A percentile compares a stretch with the other conserved stretches of the same genome.
phyloP scores from a whole-genome alignment of 2,113 vertebrate genomes.

The Aegithalos caudatus region DNA sequence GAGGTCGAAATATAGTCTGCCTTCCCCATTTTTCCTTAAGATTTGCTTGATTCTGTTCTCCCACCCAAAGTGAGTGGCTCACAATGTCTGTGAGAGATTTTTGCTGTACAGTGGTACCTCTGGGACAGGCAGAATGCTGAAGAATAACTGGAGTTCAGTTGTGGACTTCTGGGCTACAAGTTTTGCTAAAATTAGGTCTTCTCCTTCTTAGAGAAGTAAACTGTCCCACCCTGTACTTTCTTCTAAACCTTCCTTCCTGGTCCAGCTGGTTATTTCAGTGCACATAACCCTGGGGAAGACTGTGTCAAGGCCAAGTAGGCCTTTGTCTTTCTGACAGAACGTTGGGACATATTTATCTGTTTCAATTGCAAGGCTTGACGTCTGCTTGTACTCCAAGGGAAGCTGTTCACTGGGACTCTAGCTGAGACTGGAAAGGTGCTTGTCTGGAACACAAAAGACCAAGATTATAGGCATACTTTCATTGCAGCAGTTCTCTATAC shows the following conservation, averaged over 20 bases:
- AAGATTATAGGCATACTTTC: neutral
- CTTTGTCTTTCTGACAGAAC: neutral
- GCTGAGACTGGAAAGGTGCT: neutral
- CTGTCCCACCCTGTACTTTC: neutral
- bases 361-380: neutral
- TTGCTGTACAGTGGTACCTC: neutral
- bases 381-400: neutral
- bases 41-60: neutral
- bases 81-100: neutral
- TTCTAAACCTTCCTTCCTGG: neutral
- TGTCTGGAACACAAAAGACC: neutral
- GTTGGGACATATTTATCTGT: neutral
- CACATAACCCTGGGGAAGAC: neutral
- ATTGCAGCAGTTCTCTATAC: neutral
- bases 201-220: neutral
- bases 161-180: neutral
- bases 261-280: neutral
- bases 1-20: neutral
- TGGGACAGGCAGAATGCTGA: neutral
- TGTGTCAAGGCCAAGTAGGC: neutral
- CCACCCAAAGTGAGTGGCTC: neutral
- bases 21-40: neutral
- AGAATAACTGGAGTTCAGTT: neutral
- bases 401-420: neutral
- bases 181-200: neutral